Evolutionary conservation across 2,888 invertebrate genomes (phyloP), one percentile per base, ranked within the genome.

Genomic region (Rotaria macrura): DNA sequence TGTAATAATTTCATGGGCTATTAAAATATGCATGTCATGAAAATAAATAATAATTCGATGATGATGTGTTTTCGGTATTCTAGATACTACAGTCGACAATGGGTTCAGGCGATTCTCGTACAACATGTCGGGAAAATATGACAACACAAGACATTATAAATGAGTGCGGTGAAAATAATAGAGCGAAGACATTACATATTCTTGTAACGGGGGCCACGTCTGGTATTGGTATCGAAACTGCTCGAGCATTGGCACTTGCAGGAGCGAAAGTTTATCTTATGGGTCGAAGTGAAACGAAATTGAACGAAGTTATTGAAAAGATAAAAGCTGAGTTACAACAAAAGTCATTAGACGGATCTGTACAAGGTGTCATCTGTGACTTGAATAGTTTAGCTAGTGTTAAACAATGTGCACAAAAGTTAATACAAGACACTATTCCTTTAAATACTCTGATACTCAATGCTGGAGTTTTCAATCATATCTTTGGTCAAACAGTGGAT

Each of bases 401-500:
- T 43, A 79, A 79, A 79, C 38, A 40, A 79, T 43, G 25, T 79
- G 43, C 43, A 25, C 12, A 79, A 40, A 79, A 79, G 10, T 79
- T 79, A 9, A 79, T 25, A 1, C 2, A 9, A 25, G 79, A 79
- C 7, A 79, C 23, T n/a, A 23, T 2, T n/a, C 79, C 79, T 34
- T 92, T 84, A 4, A 84, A 84, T 38, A 17, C 52, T n/a, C n/a
- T 84, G 34, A 52, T 84, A 34, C 34, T 84, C 1, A 84, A 84
- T 47, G 52, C 84, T 84, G 86, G 86, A 29, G 34, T 86, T 29
- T 55, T 84, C 43, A 55, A 52, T 23, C 85, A 57, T 57, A 83
- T 83, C 9, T 55, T 86, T 47, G 57, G 34, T 9, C 34, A 74
- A 54, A 87, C 88, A 1, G 79, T 85, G 25, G 87, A 88, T 79